A percentile compares a stretch with the other conserved stretches of the same genome.
Evolutionary conservation across 1,140 invertebrate genomes (phyloP).

Genomic region (Manduca sexta): DNA sequence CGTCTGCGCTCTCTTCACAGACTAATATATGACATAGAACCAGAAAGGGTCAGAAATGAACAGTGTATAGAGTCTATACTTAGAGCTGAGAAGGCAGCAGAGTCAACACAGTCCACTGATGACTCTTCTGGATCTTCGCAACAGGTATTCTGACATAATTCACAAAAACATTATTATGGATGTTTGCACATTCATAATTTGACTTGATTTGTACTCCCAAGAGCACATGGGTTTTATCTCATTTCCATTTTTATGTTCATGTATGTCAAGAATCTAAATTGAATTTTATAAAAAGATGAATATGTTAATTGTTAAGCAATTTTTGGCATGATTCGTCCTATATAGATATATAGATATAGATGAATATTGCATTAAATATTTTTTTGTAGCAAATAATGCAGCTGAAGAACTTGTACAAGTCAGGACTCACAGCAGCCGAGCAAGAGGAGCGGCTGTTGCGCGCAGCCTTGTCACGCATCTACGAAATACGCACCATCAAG

Average conservation of each 20-base stretch:
- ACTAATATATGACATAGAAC: constrained; percentile 86
- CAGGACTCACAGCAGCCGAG: constrained; percentile 85
- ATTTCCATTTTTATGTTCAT: no score
- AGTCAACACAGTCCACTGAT: constrained; percentile 49
- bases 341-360: no score
- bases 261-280: no score
- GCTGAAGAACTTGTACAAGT: constrained; percentile 86
- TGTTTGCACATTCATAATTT: no score
- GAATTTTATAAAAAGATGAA: no score
- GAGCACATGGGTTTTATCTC: no score
- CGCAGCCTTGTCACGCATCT: constrained; percentile 88
- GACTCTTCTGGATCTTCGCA: constrained; percentile 62
- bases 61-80: constrained; percentile 85
- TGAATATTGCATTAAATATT: not conserved
- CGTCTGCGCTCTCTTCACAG: constrained; percentile 84
- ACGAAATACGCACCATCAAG: constrained; percentile 91
- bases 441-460: constrained; percentile 89
- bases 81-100: constrained; percentile 81
- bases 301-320: no score
- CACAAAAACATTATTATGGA: not conserved
- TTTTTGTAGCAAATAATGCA: constrained; percentile 62
- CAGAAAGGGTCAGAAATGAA: constrained; percentile 84
- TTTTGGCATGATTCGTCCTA: no score
- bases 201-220: no score
- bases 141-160: constrained; percentile 38